These are phyloP conservation scores for Schizopygopsis malacanthus DNA, from an alignment of 2,797 vertebrate genomes.

Conservation along the genomic window DNA sequence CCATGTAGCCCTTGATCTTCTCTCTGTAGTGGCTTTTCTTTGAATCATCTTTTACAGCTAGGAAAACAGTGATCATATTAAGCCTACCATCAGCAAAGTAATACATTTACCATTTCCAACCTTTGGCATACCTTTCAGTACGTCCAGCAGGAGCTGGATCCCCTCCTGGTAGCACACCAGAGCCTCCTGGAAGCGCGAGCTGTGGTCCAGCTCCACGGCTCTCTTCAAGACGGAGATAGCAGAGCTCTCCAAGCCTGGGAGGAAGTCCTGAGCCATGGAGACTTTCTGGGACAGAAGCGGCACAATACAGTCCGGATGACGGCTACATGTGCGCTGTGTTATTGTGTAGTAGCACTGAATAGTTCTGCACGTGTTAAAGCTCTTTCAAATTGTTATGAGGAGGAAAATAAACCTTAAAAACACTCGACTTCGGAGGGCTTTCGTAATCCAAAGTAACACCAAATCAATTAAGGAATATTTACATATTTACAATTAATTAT, in stretches of 20 bases:
- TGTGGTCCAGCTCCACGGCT: slow-evolving; percentile 88
- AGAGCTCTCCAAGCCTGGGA: slow-evolving; percentile 82
- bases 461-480: not conserved
- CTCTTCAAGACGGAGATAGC: slow-evolving; percentile 85
- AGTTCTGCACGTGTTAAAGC: not conserved
- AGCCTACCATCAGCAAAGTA: not conserved
- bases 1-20: slow-evolving; percentile 91
- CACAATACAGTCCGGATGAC: not conserved
- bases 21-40: slow-evolving; percentile 87
- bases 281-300: slow-evolving; percentile 7
- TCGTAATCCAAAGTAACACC: not conserved
- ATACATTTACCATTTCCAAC: not conserved
- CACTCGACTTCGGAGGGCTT: not conserved
- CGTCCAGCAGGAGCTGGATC: slow-evolving; percentile 89
- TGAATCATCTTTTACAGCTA: slow-evolving; percentile 87
- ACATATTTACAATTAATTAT: not conserved
- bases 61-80: slow-evolving; percentile 43
- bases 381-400: not conserved
- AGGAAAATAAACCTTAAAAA: not conserved
- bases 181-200: slow-evolving; percentile 85
- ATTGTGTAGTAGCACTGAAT: not conserved
- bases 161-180: slow-evolving; percentile 96
- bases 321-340: not conserved
- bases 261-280: slow-evolving; percentile 75
- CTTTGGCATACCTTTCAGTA: slow-evolving; percentile 82